These are phyloP conservation scores for Magallana nippona DNA, from an alignment of 2,888 invertebrate species.

Conservation along the genomic window DNA sequence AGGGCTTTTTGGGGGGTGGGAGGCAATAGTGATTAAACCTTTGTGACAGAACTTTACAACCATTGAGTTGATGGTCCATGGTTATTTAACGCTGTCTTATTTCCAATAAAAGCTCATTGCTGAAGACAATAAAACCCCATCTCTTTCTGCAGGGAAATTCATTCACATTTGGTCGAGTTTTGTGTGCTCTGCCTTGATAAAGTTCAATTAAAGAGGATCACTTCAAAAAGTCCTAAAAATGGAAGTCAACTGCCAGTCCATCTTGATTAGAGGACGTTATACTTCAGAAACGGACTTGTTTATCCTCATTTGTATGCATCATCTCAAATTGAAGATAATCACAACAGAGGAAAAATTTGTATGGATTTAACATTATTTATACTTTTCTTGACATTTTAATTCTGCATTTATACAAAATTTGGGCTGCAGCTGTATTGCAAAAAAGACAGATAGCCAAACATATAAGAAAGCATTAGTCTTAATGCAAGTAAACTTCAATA, in stretches of 20 bases:
- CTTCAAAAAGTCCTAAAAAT: conserved; percentile 11
- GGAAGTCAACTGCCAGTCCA: background rate
- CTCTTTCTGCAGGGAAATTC: background rate
- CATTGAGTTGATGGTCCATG: too few relatives aligned
- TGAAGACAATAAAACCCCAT: background rate
- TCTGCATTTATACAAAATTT: background rate
- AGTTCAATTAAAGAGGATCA: background rate
- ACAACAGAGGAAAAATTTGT: background rate
- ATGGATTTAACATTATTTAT: background rate
- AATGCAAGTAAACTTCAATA: too few relatives aligned
- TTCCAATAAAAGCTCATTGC: too few relatives aligned
- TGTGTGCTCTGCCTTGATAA: conserved; percentile 8
- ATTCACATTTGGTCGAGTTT: background rate
- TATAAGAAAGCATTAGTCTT: too few relatives aligned
- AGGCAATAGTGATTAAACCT: too few relatives aligned
- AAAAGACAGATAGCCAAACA: too few relatives aligned
- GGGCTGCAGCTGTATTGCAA: background rate
- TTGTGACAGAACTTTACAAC: too few relatives aligned
- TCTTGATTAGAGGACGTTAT: background rate
- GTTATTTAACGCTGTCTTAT: too few relatives aligned
- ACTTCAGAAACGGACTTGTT: background rate
- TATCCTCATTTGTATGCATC: background rate
- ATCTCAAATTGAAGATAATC: background rate
- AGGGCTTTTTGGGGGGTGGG: too few relatives aligned
- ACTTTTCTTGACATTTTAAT: background rate